Base-by-base conservation (phyloP, 2,888 invertebrate genomes). In the Catocala nupta region DNA sequence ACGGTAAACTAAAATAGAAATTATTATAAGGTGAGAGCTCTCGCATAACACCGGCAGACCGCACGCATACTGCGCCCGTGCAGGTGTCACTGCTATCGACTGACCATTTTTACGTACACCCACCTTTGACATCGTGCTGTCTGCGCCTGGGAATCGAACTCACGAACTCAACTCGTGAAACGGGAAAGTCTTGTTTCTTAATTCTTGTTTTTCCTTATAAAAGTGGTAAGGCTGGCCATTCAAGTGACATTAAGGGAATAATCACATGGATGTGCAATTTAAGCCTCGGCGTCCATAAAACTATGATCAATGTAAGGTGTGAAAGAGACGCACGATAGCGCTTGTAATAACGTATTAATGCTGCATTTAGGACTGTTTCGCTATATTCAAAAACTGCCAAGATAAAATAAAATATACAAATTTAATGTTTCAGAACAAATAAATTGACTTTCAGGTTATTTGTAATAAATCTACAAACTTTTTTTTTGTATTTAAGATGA, bases 81-180 rank as follows among this genome's bases (percentile, higher is more conserved):
- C 81, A 74, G 75, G 76, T 77, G 78, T 78, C 78, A 65, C 54
- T 53, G 65, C 70, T 77, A 77, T 82, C 81, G 73, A 76, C 70
- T 70, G 68, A 70, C 77, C 75, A 84, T 82, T 84, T 81, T 84
- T 83, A 81, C 68, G 71, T 66, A 65, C 73, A 75, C 80, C 79
- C 77, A 83, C 83, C 83, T 81, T 71, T 79, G 80, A 79, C 78
- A 76, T 61, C 62, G 55, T 42, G 55, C 64, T 63, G 73, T 72
- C 66, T 48, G 70, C 72, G 72, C 72, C 59, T 68, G 77, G 68
- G 70, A 78, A 77, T 66, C 62, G 68, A 76, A 70, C 65, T 61
- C 63, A 68, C 63, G 60, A 67, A 68, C 63, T 66, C 68, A 59
- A 61, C 65, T 45, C 42, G 55, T 54, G 54, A 60, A 69, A 65